Percentiles rank a stretch among this genome's conserved stretches.
phyloP scores from a whole-genome alignment of 92 coral and sea anemone genomes.

The Epizoanthus ramosus region DNA sequence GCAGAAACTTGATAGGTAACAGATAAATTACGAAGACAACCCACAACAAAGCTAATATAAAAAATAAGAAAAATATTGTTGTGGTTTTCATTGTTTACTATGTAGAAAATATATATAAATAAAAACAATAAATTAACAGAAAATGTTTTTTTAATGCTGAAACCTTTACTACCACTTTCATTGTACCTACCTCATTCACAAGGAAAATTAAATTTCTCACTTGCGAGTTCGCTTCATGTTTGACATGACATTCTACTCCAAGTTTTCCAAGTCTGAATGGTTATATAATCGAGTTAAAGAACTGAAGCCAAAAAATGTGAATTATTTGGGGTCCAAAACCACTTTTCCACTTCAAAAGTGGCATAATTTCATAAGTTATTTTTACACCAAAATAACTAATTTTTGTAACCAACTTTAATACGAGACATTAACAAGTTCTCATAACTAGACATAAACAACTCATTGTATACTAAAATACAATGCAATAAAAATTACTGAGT shows the following conservation, averaged over 20 bases:
- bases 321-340: not conserved
- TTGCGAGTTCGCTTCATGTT: conserved; percentile 77
- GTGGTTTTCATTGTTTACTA: not conserved
- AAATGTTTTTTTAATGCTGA: not conserved
- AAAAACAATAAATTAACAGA: not conserved
- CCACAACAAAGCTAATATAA: conserved; percentile 11
- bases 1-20: not conserved
- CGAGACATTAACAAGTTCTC: conserved; percentile 25
- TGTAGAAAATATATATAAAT: not conserved
- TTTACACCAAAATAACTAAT: not conserved
- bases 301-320: conserved; percentile 15
- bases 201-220: conserved; percentile 80
- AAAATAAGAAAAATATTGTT: not conserved
- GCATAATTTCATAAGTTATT: no score
- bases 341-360: no score
- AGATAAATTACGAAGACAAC: not conserved
- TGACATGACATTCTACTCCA: conserved; percentile 87
- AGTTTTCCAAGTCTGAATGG: conserved; percentile 80
- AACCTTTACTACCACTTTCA: not conserved
- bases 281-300: conserved; percentile 47
- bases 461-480: not conserved
- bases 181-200: conserved; percentile 92
- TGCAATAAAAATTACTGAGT: conserved; percentile 6
- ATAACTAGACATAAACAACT: conserved; percentile 9
- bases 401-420: not conserved